Evolutionary conservation across 2,888 invertebrate species (phyloP).

Genomic region (Nymphalis c-album): DNA sequence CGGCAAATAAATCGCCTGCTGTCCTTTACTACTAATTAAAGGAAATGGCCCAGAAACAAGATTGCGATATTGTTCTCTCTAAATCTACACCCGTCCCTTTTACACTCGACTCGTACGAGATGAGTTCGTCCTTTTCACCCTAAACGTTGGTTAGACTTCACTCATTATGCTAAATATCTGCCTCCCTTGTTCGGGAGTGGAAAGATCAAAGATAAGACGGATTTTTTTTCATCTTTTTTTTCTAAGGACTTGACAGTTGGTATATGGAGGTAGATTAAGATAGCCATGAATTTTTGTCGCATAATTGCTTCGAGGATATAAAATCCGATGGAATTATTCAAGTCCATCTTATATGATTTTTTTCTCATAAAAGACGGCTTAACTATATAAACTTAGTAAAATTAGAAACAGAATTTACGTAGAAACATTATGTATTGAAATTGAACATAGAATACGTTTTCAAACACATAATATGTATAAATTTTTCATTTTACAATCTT

Average conservation of each 20-base stretch:
- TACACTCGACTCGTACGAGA: slow-evolving; percentile 28
- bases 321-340: slow-evolving; percentile 20
- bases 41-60: slow-evolving; percentile 82
- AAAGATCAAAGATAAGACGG: slow-evolving; percentile 65
- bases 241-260: slow-evolving; percentile 75
- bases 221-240: slow-evolving; percentile 57
- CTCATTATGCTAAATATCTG: slow-evolving; percentile 81
- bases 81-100: slow-evolving; percentile 53
- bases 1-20: slow-evolving; percentile 67
- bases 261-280: slow-evolving; percentile 79
- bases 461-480: too few species aligned
- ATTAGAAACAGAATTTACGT: too few species aligned
- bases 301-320: slow-evolving; percentile 59
- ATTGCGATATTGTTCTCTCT: slow-evolving; percentile 80
- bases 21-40: slow-evolving; percentile 79
- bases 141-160: slow-evolving; percentile 77
- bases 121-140: slow-evolving; percentile 53
- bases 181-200: slow-evolving; percentile 66
- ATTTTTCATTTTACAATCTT: too few species aligned
- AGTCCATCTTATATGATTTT: slow-evolving; percentile 14
- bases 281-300: slow-evolving; percentile 64
- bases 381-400: too few species aligned
- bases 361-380: neutral
- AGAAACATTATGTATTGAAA: too few species aligned
- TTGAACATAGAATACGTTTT: too few species aligned